Evolutionary conservation across 2,113 vertebrate genomes (phyloP).

Genomic region (Orthochromis malagaraziensis): DNA sequence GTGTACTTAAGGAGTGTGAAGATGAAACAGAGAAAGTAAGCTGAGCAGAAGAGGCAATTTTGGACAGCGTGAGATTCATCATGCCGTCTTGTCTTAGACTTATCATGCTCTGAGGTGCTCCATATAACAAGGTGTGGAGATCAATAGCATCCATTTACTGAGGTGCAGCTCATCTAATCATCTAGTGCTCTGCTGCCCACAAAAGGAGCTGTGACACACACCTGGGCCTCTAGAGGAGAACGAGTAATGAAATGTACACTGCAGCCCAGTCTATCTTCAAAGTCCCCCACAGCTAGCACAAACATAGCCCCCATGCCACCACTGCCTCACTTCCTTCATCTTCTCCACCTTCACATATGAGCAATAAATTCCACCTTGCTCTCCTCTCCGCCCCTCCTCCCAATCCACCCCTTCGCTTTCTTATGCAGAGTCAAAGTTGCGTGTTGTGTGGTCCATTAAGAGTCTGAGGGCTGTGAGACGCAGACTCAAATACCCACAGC

Average conservation of each 20-base stretch:
- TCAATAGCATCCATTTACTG: constrained; percentile 69
- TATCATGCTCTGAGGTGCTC: constrained; percentile 41
- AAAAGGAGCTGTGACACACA: constrained; percentile 48
- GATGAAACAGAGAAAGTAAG: constrained; percentile 39
- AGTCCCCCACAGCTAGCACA: constrained; percentile 40
- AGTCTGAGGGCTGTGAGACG: constrained; percentile 18
- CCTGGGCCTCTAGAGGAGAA: constrained; percentile 43
- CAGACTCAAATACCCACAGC: constrained; percentile 54
- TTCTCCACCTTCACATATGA: constrained; percentile 32
- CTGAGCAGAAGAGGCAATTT: constrained; percentile 48
- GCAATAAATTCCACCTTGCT: constrained; percentile 47
- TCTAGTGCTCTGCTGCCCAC: constrained; percentile 36
- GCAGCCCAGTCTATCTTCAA: constrained; percentile 13
- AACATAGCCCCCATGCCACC: constrained; percentile 25
- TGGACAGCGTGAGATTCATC: constrained; percentile 27
- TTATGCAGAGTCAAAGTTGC: constrained; percentile 22
- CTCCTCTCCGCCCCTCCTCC: neutral
- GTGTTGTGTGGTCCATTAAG: constrained; percentile 44
- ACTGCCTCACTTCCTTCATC: constrained; percentile 16
- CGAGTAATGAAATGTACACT: constrained; percentile 71
- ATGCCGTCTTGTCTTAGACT: constrained; percentile 41
- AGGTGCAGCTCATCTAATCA: constrained; percentile 66
- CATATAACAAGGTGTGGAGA: constrained; percentile 66
- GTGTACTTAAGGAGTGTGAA: constrained; percentile 24
- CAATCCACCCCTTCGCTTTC: neutral